phyloP scores from a whole-genome alignment of 2,888 invertebrate genomes.

The Latrodectus elegans region DNA sequence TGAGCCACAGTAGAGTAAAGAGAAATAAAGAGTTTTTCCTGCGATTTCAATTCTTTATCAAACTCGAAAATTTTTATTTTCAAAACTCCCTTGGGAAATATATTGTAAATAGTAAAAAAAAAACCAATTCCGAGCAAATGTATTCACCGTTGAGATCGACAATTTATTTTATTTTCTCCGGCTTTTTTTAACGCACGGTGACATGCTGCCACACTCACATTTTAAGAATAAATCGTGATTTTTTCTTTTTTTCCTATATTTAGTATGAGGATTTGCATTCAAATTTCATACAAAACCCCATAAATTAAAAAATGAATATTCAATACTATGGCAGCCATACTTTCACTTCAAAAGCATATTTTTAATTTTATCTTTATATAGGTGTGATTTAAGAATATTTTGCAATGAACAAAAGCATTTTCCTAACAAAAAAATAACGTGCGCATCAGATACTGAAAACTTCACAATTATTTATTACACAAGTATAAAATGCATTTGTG shows the following conservation, averaged over 20 bases:
- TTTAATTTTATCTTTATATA: background rate
- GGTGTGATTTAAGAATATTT: too few species aligned
- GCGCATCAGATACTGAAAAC: too few species aligned
- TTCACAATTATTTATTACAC: too few species aligned
- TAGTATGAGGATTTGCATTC: background rate
- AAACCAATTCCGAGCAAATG: conserved; percentile 16
- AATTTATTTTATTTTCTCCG: conserved; percentile 20
- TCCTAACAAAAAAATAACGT: too few species aligned
- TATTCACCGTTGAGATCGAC: conserved; percentile 9
- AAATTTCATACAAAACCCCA: background rate
- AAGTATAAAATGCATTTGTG: too few species aligned
- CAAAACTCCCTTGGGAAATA: conserved; percentile 22
- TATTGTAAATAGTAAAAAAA: conserved; percentile 23
- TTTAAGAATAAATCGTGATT: background rate
- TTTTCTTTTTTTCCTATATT: background rate
- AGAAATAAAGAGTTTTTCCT: background rate
- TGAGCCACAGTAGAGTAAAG: too few species aligned
- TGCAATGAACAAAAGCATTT: too few species aligned
- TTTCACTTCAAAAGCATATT: background rate
- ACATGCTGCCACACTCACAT: background rate
- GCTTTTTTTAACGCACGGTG: background rate
- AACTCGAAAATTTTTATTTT: conserved; percentile 22
- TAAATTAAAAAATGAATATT: background rate
- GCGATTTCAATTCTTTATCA: background rate
- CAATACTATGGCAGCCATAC: too few species aligned